Evolutionary conservation across 2,888 invertebrate species (phyloP).

Genomic region (Spicauda simplicius): DNA sequence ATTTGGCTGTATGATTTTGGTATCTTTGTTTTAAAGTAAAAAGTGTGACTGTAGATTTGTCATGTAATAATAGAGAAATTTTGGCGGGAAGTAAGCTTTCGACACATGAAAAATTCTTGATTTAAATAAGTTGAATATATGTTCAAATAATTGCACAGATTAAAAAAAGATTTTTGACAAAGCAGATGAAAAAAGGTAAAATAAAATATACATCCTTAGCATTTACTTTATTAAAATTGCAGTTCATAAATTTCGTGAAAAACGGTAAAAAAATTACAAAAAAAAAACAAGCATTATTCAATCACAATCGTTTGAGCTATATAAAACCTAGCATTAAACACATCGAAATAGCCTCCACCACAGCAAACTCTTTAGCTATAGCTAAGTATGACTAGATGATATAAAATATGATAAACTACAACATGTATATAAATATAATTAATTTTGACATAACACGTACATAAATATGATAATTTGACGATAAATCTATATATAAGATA

Average conservation of each 20-base stretch:
- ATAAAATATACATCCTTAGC: conserved; percentile 1
- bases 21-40: not conserved
- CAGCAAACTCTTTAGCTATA: conserved; percentile 9
- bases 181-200: not conserved
- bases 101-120: too few relatives aligned
- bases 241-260: conserved; percentile 15
- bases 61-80: not conserved
- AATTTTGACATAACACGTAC: too few relatives aligned
- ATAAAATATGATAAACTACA: not conserved
- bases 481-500: not conserved
- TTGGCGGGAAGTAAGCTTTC: not conserved
- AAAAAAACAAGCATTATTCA: conserved; percentile 30
- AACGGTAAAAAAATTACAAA: conserved; percentile 31
- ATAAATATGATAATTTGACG: not conserved
- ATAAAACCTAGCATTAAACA: not conserved
- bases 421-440: too few relatives aligned
- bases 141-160: too few relatives aligned
- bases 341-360: conserved; percentile 15
- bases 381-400: conserved; percentile 39
- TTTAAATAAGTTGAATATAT: too few relatives aligned
- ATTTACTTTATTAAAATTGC: conserved; percentile 10
- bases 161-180: too few relatives aligned
- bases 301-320: conserved; percentile 31
- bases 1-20: conserved; percentile 30
- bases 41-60: not conserved